Evolutionary conservation across 2,888 invertebrate species (phyloP).

Genomic region (Hirtodrosophila duncani): DNA sequence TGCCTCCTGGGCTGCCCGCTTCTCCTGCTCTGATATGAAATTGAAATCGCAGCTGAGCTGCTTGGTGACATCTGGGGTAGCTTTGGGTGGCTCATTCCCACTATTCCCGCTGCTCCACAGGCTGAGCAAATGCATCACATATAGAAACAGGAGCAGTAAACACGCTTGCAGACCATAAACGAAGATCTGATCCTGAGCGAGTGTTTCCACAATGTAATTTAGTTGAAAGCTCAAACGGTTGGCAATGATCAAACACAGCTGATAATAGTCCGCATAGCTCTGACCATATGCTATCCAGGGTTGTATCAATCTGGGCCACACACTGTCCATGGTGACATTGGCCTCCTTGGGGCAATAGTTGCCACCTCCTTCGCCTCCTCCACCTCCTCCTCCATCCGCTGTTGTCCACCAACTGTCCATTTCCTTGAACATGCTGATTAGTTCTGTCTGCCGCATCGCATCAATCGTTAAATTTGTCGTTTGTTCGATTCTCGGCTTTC

Average conservation of each 20-base stretch:
- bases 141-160: slow-evolving; percentile 65
- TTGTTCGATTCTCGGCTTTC: slow-evolving; percentile 17
- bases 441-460: slow-evolving; percentile 9
- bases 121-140: slow-evolving; percentile 54
- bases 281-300: slow-evolving; percentile 20
- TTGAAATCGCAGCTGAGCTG: slow-evolving; percentile 66
- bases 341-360: slow-evolving; percentile 52
- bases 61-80: slow-evolving; percentile 33
- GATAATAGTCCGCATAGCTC: slow-evolving; percentile 22
- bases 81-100: slow-evolving; percentile 1
- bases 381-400: slow-evolving; percentile 21
- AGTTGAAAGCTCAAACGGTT: slow-evolving; percentile 11
- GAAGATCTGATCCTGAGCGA: slow-evolving; percentile 60
- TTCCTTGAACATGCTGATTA: slow-evolving; percentile 15
- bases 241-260: slow-evolving; percentile 30
- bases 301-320: slow-evolving; percentile 15
- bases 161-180: slow-evolving; percentile 60
- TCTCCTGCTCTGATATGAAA: slow-evolving; percentile 64
- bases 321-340: slow-evolving; percentile 34
- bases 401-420: slow-evolving; percentile 47
- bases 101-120: slow-evolving; percentile 14
- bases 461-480: slow-evolving; percentile 19
- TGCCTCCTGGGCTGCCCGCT: slow-evolving; percentile 59
- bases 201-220: slow-evolving; percentile 29
- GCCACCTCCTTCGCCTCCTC: too few species aligned